A percentile compares a stretch with the other conserved stretches of the same genome.
Conservation (phyloP, 1,140 invertebrate species). For the Drosophila ironensis region DNA sequence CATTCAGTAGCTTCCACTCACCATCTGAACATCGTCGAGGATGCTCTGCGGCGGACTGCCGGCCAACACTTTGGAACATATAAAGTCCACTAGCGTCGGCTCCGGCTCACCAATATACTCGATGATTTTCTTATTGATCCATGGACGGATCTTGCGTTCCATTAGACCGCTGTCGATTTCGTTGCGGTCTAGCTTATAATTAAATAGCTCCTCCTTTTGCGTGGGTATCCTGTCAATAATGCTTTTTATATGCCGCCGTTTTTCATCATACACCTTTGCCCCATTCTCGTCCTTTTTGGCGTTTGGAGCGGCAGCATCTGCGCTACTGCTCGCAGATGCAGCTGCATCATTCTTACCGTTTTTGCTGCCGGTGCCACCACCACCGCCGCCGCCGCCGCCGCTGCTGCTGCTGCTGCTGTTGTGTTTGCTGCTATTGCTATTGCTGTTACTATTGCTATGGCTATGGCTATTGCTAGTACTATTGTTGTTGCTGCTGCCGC, state of each 20-base stretch:
- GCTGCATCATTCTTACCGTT: constrained; percentile 74
- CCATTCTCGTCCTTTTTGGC: constrained; percentile 86
- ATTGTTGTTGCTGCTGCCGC: constrained; percentile 8
- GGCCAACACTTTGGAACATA: constrained; percentile 98
- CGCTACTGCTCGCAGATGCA: constrained; percentile 52
- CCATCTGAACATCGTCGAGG: constrained; percentile 99
- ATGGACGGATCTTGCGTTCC: constrained; percentile 98
- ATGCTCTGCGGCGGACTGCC: constrained; percentile 96
- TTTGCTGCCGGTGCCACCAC: constrained; percentile 26
- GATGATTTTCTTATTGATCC: constrained; percentile 99
- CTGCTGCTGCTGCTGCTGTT: constrained; percentile 3
- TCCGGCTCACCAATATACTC: constrained; percentile 99
- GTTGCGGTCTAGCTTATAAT: constrained; percentile 95
- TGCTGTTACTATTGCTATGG: constrained; percentile 18
- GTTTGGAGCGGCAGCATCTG: constrained; percentile 80
- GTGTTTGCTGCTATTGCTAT: constrained; percentile 6
- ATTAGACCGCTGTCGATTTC: constrained; percentile 90
- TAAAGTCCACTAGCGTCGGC: constrained; percentile 98
- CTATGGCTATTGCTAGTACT: constrained; percentile 17
- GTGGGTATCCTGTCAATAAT: constrained; percentile 99
- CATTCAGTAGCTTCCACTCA: no score
- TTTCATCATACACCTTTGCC: constrained; percentile 93
- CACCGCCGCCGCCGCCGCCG: constrained; percentile 20
- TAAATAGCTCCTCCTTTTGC: constrained; percentile 97
- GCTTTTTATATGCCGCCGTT: constrained; percentile 96